A percentile compares a stretch with the other conserved stretches of the same genome.
Evolutionary conservation across 2,888 invertebrate species (phyloP).

Genomic region (Ophion costatus): DNA sequence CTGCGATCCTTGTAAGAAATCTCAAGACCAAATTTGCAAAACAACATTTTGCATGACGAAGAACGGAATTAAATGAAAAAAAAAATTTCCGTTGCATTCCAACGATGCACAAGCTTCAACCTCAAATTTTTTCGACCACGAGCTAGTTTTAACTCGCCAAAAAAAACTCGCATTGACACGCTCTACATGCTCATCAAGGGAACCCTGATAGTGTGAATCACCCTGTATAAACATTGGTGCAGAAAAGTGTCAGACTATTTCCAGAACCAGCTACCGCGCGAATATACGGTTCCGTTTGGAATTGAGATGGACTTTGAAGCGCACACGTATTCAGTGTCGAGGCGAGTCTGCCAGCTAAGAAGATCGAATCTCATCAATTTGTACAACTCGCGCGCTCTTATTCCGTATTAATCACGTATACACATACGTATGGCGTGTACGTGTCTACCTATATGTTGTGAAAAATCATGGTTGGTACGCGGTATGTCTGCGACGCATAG

Average conservation of each 20-base stretch:
- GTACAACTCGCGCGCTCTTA: conserved; percentile 20
- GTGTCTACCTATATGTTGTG: not conserved
- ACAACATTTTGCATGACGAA: too few species aligned
- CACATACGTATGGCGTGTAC: not conserved
- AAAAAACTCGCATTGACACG: too few species aligned
- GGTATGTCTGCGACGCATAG: not conserved
- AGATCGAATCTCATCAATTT: conserved; percentile 62
- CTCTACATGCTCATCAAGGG: too few species aligned
- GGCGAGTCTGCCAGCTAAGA: conserved; percentile 64
- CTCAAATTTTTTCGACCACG: too few species aligned
- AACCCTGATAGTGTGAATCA: too few species aligned
- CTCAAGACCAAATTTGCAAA: too few species aligned
- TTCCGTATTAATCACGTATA: conserved; percentile 13
- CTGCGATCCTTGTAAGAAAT: too few species aligned
- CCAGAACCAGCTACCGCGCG: conserved; percentile 44
- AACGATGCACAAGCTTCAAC: too few species aligned
- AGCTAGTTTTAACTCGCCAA: too few species aligned
- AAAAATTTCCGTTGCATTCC: too few species aligned
- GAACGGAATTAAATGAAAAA: too few species aligned
- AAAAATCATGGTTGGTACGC: conserved; percentile 36
- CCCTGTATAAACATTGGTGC: too few species aligned
- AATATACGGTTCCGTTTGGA: conserved; percentile 49
- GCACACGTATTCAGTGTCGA: conserved; percentile 47
- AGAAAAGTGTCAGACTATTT: conserved; percentile 36
- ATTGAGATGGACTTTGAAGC: conserved; percentile 47